Evolutionary conservation across 2,113 vertebrate genomes (phyloP), one percentile per base, ranked within the genome.

Genomic region (Seriola aureovittata): DNA sequence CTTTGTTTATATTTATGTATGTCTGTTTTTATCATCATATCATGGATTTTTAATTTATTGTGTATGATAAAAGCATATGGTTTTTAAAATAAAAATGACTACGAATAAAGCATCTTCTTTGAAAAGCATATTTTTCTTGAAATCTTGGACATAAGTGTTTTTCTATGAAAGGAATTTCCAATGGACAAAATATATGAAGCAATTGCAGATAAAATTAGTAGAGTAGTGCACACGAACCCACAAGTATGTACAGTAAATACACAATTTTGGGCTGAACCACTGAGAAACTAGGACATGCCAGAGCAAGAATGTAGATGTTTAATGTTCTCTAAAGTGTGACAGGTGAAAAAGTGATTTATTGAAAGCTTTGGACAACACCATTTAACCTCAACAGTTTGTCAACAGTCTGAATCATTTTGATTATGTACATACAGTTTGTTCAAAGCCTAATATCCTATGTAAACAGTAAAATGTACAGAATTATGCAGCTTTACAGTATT

Each of bases 71-170:
- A 92, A 77, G 62, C 84, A 81, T 86, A 92, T 89, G 29, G 84
- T 93, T 94, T 94, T 93, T 93, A 80, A 92, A 93, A 92, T 93
- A 92, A 93, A 92, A 85, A 68, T 5, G 44, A 86, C 12, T 46
- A 48, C n/a, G 82, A 82, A 83, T 87, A 10, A 10, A 59, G 14
- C 0, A 38, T 48, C 16, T 46, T 78, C 42, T 80, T 74, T 63
- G 11, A 74, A 50, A 78, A 16, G 0, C 12, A 52, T 13, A 4
- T 19, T 68, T 34, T 69, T 36, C 19, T 36, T 34, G 14, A 32
- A 50, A 11, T 34, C 2, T 55, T 38, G 14, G 64, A 68, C 23
- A 4, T 19, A 50, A 50, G 10, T 2, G 4, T 10, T 14, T 46
- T 46, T 46, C 13, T 46, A 16, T 46, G 44, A 14, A 4, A 46